These are phyloP conservation scores for Microtus pennsylvanicus DNA, from an alignment of 2,113 vertebrate genomes.

Conservation along the genomic window DNA sequence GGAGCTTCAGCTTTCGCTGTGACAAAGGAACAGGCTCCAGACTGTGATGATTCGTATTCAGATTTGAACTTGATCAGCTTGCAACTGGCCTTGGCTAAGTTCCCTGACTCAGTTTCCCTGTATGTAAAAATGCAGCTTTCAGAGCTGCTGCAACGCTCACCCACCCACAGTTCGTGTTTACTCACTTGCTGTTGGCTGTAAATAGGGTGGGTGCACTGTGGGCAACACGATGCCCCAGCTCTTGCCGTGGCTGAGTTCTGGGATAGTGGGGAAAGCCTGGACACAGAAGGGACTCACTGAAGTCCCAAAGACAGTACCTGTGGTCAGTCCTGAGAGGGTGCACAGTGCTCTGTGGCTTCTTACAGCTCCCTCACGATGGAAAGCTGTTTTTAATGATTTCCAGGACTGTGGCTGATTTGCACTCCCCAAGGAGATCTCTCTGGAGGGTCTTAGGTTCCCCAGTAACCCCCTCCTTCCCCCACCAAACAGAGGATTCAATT, in stretches of 20 bases:
- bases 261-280: neutral
- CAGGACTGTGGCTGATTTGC: conserved; percentile 39
- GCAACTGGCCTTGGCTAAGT: neutral
- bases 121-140: neutral
- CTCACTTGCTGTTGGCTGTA: neutral
- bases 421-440: conserved; percentile 20
- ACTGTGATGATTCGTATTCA: neutral
- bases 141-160: neutral
- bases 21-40: neutral
- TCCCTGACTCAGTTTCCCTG: neutral
- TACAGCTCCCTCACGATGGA: conserved; percentile 41
- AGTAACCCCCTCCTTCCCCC: neutral
- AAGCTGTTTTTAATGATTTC: conserved; percentile 65
- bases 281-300: neutral
- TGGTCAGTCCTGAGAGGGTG: neutral
- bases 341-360: conserved; percentile 43
- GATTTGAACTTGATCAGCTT: neutral
- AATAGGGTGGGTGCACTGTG: neutral
- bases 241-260: neutral
- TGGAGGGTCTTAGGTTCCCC: neutral
- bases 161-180: neutral
- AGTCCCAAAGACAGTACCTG: neutral
- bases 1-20: neutral
- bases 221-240: neutral
- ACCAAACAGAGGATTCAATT: neutral